These are phyloP conservation scores for Polypedilum vanderplanki DNA, from an alignment of 1,140 invertebrate species.

Conservation along the genomic window DNA sequence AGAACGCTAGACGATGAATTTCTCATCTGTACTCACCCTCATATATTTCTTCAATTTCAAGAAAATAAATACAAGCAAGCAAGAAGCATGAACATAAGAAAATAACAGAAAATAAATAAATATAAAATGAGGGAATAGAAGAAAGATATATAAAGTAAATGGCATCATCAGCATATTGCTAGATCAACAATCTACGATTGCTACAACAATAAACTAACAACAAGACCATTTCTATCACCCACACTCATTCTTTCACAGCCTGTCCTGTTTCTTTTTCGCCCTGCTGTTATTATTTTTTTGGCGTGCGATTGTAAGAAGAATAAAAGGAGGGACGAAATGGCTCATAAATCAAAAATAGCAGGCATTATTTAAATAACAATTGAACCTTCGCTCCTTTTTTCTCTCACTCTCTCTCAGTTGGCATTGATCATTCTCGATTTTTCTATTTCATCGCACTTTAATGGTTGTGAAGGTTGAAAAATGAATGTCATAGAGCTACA, in stretches of 20 bases:
- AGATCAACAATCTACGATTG: neutral
- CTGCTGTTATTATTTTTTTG: neutral
- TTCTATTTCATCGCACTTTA: no score
- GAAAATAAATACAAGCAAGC: no score
- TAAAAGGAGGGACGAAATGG: neutral
- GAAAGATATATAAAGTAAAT: neutral
- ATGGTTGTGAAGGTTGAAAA: no score
- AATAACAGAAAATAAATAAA: no score
- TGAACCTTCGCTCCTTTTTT: neutral
- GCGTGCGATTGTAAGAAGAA: neutral
- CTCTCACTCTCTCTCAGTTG: neutral
- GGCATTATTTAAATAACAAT: conserved; percentile 17
- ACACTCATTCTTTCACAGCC: neutral
- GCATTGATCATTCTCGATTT: neutral
- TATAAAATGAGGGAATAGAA: neutral
- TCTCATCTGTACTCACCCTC: no score
- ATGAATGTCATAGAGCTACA: no score
- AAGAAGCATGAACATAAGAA: no score
- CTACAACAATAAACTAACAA: neutral
- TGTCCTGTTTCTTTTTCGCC: neutral
- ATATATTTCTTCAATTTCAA: no score
- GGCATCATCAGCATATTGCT: conserved; percentile 4
- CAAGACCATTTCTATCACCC: no score
- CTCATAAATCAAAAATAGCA: neutral
- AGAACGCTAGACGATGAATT: no score